Percentiles rank a stretch among this genome's conserved stretches.
Evolutionary conservation across 2,113 vertebrate genomes (phyloP).

Genomic region (Azemiops feae): DNA sequence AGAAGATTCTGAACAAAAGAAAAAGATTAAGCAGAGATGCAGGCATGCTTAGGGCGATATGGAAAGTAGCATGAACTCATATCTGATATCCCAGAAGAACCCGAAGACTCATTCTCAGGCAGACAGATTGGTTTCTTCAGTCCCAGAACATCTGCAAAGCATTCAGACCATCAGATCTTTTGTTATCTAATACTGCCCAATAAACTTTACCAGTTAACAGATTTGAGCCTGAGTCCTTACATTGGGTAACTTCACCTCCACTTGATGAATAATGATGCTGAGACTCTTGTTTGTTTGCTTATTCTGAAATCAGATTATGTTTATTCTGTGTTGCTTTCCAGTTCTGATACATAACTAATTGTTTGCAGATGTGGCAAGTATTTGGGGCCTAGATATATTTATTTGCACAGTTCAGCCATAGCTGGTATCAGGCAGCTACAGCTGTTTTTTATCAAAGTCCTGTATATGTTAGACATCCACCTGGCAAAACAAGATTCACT

Average conservation of each 20-base stretch:
- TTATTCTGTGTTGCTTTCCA: slow-evolving; percentile 71
- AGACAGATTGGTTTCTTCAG: slow-evolving; percentile 35
- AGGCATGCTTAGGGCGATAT: neutral
- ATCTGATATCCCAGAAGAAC: slow-evolving; percentile 9
- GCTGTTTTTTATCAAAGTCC: slow-evolving; percentile 87
- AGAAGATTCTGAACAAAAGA: neutral
- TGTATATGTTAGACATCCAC: slow-evolving; percentile 74
- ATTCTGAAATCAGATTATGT: slow-evolving; percentile 77
- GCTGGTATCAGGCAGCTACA: slow-evolving; percentile 81
- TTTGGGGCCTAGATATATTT: slow-evolving; percentile 81
- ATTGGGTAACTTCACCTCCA: slow-evolving; percentile 45
- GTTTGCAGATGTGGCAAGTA: slow-evolving; percentile 85
- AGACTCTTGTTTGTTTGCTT: slow-evolving; percentile 85
- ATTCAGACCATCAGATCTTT: slow-evolving; percentile 54
- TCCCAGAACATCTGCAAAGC: slow-evolving; percentile 56
- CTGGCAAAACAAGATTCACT: slow-evolving; percentile 89
- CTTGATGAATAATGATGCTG: slow-evolving; percentile 76
- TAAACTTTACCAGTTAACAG: slow-evolving; percentile 47
- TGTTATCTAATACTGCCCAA: slow-evolving; percentile 51
- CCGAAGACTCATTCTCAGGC: neutral
- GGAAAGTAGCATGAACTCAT: neutral
- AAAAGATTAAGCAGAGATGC: neutral
- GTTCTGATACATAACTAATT: slow-evolving; percentile 82
- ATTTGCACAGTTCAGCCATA: slow-evolving; percentile 89
- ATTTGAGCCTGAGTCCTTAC: slow-evolving; percentile 38